These are phyloP conservation scores for Pseudoatta argentina DNA, from an alignment of 1,140 invertebrate species.

Conservation along the genomic window DNA sequence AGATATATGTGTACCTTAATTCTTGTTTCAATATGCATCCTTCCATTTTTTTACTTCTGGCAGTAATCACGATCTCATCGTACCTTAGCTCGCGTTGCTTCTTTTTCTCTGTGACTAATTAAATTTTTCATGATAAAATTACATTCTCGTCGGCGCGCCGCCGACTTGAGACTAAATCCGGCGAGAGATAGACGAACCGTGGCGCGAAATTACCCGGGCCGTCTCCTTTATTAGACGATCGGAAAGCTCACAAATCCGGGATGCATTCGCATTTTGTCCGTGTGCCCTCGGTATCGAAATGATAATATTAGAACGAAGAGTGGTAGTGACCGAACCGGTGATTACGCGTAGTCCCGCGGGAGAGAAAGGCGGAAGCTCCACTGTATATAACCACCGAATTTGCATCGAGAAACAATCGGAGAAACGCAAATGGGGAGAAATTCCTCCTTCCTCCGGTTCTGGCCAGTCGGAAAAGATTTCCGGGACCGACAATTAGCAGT, in stretches of 20 bases:
- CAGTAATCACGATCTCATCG: conserved; percentile 5
- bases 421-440: conserved; percentile 27
- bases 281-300: background rate
- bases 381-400: conserved; percentile 67
- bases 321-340: conserved; percentile 32
- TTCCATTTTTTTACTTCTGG: background rate
- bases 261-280: conserved; percentile 32
- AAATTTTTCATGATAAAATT: conserved; percentile 35
- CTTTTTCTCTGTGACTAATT: background rate
- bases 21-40: background rate
- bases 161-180: background rate
- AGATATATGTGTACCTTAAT: background rate
- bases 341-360: conserved; percentile 57
- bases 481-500: conserved; percentile 72
- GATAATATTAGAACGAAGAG: conserved; percentile 56
- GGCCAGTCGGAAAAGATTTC: conserved; percentile 55
- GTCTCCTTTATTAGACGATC: conserved; percentile 49
- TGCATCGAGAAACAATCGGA: conserved; percentile 72
- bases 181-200: background rate
- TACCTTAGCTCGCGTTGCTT: background rate
- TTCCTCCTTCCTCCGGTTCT: too few species aligned
- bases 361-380: conserved; percentile 25
- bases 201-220: conserved; percentile 26
- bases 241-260: conserved; percentile 25
- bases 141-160: background rate